Evolutionary conservation across 2,797 vertebrate species (phyloP).

Genomic region (Taenioides sp.): DNA sequence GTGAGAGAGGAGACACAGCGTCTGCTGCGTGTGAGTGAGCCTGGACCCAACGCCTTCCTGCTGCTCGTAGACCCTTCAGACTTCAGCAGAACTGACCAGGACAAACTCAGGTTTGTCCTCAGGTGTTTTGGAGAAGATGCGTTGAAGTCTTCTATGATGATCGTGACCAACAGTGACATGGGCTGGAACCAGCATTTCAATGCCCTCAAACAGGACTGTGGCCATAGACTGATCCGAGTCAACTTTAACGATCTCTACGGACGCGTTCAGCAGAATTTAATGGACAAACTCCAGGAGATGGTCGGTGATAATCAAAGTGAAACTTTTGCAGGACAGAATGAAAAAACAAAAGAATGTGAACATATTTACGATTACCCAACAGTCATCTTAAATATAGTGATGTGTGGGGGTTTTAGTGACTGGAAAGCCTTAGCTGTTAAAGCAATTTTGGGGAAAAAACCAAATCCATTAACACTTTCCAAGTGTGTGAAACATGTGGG

Average conservation of each 20-base stretch:
- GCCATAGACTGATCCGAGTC: background rate
- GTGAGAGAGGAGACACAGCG: conserved; percentile 4
- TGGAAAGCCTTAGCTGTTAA: conserved; percentile 12
- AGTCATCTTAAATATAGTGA: conserved; percentile 26
- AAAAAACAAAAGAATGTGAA: background rate
- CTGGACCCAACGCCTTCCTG: conserved; percentile 50
- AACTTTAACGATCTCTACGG: background rate
- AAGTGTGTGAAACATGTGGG: conserved; percentile 15
- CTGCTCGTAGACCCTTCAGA: conserved; percentile 34
- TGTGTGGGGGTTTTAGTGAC: conserved; percentile 25
- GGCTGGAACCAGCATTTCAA: background rate
- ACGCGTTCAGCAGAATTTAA: background rate
- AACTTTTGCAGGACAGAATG: too few relatives aligned
- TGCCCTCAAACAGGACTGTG: conserved; percentile 1
- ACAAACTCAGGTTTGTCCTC: conserved; percentile 13
- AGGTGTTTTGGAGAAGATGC: conserved; percentile 32
- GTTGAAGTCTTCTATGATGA: conserved; percentile 26
- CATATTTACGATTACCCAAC: background rate
- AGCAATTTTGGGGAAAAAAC: conserved; percentile 15
- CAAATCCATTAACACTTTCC: background rate
- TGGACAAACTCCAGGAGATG: background rate
- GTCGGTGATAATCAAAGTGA: background rate
- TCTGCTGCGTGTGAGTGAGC: background rate
- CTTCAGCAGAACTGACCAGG: conserved; percentile 28
- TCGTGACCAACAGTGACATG: background rate